These are phyloP conservation scores for Leptosomus discolor DNA, from an alignment of 2,113 vertebrate genomes.

Conservation along the genomic window DNA sequence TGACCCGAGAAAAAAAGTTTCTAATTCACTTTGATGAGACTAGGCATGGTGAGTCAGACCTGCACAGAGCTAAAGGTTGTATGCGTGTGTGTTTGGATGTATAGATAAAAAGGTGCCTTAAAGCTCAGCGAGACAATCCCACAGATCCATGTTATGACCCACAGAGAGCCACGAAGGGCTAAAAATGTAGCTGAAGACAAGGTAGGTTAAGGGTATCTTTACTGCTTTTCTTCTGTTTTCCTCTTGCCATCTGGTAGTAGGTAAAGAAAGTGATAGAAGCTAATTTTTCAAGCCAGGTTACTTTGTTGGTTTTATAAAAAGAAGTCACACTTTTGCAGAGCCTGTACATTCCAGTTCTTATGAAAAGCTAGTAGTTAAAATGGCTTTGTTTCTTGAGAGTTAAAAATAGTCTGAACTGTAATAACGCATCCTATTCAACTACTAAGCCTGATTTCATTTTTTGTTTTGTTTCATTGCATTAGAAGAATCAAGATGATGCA, in stretches of 20 bases:
- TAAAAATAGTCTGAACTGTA: slow-evolving; percentile 68
- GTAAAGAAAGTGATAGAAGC: not conserved
- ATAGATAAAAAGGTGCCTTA: not conserved
- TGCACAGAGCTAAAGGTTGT: not conserved
- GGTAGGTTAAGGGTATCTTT: not conserved
- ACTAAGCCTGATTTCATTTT: slow-evolving; percentile 48
- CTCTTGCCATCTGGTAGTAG: not conserved
- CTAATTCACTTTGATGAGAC: not conserved
- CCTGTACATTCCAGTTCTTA: slow-evolving; percentile 5
- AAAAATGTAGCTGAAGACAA: not conserved
- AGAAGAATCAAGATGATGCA: slow-evolving; percentile 60
- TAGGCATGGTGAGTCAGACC: not conserved
- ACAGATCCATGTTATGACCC: not conserved
- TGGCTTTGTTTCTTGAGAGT: slow-evolving; percentile 40
- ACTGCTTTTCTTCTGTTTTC: not conserved
- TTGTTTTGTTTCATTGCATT: slow-evolving; percentile 67
- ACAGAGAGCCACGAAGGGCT: not conserved
- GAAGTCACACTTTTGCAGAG: not conserved
- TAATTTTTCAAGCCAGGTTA: not conserved
- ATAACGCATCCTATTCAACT: slow-evolving; percentile 54
- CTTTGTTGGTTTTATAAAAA: not conserved
- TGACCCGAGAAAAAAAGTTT: not conserved
- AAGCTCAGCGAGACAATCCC: not conserved
- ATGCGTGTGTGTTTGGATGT: not conserved
- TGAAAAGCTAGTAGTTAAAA: slow-evolving; percentile 26